Evolutionary conservation across 2,797 vertebrate genomes (phyloP), one percentile per base, ranked within the genome.

Genomic region (Malurus leucopterus): DNA sequence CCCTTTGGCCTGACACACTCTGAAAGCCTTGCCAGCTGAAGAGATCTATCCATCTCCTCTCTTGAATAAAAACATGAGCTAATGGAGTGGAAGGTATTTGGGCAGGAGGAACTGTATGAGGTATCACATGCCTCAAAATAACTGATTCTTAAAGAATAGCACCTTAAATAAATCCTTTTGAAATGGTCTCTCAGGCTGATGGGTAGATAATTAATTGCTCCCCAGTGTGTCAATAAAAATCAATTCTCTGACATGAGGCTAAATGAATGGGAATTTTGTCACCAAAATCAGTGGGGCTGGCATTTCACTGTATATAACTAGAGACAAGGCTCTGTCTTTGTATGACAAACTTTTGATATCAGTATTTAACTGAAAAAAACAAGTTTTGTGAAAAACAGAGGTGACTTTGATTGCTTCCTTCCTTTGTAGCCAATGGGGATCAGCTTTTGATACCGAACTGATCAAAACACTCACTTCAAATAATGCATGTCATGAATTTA

Each of bases 31-130:
- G 87, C 76, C 82, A 91, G 87, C 68, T 88, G 84, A 91, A 91
- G 67, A 91, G 89, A 91, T 68, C 89, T 67, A 93, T 92, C 90
- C 82, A 86, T 95, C 92, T 83, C 82, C 41, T 64, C 67, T 68
- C 83, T 38, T 89, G 93, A 95, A 94, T 89, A 90, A 92, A 93
- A 93, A 90, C 79, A 78, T 81, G 64, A 90, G 64, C 83, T 95
- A 92, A 95, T 82, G 78, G 83, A 91, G 77, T 62, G 67, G 65
- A 93, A 89, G 85, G 76, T 79, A 88, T 91, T 93, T 89, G 93
- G 85, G 88, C 54, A 91, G 43, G 81, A 57, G 30, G 64, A 85
- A 84, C 73, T 84, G 36, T 68, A 64, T 84, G 80, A 88, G 85
- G 69, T 88, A 90, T 80, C 74, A 61, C 51, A 92, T 46, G 55